Evolutionary conservation across 2,797 vertebrate genomes (phyloP), one percentile per base, ranked within the genome.

Genomic region (Pangasius mekongensis): DNA sequence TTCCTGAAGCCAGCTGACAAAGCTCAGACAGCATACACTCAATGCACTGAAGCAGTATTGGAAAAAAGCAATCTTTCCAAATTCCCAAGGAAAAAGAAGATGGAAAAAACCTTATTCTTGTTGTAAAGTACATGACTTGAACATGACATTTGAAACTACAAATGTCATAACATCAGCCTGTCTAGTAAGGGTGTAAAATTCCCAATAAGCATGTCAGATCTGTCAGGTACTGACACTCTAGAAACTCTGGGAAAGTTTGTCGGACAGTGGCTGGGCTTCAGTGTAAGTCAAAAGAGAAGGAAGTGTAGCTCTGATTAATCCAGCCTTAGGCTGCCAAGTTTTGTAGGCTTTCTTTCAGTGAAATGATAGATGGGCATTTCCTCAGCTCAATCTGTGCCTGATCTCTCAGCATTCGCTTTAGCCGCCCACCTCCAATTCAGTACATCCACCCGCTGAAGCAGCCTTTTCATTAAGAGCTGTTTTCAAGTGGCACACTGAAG

Each of bases 381-480:
- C 86, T 84, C 24, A 60, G 76, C 64, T 62, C 83, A 60, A 58
- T 87, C 85, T 83, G 87, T 39, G 27, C 49, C 90, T 76, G 90
- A 87, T 89, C 87, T 86, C 88, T 76, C 84, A 84, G 83, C 87
- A n/a, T 36, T 86, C 56, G 62, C 85, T 82, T 86, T 69, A 78
- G 77, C 86, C 87, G 39, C 88, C 76, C 80, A 81, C 88, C 89
- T 84, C 88, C 87, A 86, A 90, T 90, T 86, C 89, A 54, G 81
- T 85, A 88, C 90, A 91, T 60, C 80, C 80, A 83, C 84, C 27
- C 20, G 20, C 71, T 87, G 77, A 89, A 88, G 69, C 73, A 91
- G 92, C 91, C 93, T 94, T 96, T 96, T 96, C 95, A 97, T 96
- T 96, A 95, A 93, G 94, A 92, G 91, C 92, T 91, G 94, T 95